These are phyloP conservation scores for Crocidura indochinensis DNA, from an alignment of 2,797 vertebrate species.

Conservation along the genomic window DNA sequence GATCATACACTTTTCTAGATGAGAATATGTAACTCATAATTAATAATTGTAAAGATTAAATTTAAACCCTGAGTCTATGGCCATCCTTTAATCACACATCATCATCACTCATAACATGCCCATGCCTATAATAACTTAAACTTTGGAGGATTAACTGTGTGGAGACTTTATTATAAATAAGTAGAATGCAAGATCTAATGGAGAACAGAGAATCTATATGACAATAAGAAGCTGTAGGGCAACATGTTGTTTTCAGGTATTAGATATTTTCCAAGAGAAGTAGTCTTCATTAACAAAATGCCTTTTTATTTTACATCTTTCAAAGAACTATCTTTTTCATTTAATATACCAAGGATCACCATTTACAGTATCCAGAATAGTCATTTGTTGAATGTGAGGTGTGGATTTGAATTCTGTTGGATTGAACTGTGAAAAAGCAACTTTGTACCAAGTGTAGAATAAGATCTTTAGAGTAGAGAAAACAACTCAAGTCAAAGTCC, in stretches of 20 bases:
- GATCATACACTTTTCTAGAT: background rate
- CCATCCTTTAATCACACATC: background rate
- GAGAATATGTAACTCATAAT: background rate
- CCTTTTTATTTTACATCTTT: conserved; percentile 24
- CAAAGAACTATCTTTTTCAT: conserved; percentile 14
- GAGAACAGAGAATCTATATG: background rate
- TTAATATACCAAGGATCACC: background rate
- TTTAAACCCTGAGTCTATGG: conserved; percentile 15
- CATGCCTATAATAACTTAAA: conserved; percentile 22
- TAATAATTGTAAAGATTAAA: background rate
- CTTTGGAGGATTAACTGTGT: background rate
- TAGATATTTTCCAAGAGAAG: conserved; percentile 36
- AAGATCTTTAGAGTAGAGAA: conserved; percentile 8
- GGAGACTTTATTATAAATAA: background rate
- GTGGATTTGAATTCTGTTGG: conserved; percentile 12
- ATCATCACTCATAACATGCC: conserved; percentile 9
- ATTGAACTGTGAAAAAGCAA: conserved; percentile 56
- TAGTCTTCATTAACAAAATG: background rate
- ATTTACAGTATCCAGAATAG: background rate
- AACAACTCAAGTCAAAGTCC: conserved; percentile 68
- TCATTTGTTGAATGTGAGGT: background rate
- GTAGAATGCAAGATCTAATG: background rate
- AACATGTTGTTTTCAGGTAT: background rate
- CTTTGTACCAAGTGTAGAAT: conserved; percentile 30
- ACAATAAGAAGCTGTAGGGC: background rate